Conservation (phyloP, 2,888 invertebrate species). For the Latrodectus hesperus region DNA sequence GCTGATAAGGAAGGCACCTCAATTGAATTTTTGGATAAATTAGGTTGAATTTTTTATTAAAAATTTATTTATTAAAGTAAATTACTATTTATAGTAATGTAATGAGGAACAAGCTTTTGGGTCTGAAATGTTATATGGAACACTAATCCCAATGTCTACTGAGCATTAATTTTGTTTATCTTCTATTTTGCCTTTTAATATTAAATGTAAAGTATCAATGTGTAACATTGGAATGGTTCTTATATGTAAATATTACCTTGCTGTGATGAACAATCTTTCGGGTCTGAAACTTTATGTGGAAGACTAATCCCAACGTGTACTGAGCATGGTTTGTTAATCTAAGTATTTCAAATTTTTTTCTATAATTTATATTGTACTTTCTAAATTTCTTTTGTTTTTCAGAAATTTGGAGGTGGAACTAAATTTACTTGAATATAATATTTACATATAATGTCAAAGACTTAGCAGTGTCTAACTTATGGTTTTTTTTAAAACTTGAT, state of each 20-base stretch:
- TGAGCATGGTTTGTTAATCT: constrained; percentile 15
- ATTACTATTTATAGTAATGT: neutral
- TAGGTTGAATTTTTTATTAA: too few species aligned
- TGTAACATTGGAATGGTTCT: constrained; percentile 19
- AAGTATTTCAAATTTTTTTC: neutral
- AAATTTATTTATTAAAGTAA: too few species aligned
- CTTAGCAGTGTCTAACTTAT: too few species aligned
- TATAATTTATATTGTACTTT: neutral
- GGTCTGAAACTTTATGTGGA: constrained; percentile 26
- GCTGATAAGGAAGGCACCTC: too few species aligned
- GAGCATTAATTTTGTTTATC: neutral
- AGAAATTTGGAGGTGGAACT: too few species aligned
- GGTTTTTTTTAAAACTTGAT: too few species aligned
- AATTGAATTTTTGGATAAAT: too few species aligned
- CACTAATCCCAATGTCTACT: constrained; percentile 44
- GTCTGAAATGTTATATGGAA: constrained; percentile 39
- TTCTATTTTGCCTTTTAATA: too few species aligned
- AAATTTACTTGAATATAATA: too few species aligned
- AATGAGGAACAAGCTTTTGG: constrained; percentile 37
- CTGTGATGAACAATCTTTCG: constrained; percentile 44
- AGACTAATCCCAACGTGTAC: constrained; percentile 55
- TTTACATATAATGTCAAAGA: too few species aligned
- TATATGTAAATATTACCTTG: neutral
- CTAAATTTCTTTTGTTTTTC: neutral
- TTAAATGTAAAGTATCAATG: constrained; percentile 13